Conservation (phyloP, 2,113 vertebrate genomes). For the Guaruba guarouba region DNA sequence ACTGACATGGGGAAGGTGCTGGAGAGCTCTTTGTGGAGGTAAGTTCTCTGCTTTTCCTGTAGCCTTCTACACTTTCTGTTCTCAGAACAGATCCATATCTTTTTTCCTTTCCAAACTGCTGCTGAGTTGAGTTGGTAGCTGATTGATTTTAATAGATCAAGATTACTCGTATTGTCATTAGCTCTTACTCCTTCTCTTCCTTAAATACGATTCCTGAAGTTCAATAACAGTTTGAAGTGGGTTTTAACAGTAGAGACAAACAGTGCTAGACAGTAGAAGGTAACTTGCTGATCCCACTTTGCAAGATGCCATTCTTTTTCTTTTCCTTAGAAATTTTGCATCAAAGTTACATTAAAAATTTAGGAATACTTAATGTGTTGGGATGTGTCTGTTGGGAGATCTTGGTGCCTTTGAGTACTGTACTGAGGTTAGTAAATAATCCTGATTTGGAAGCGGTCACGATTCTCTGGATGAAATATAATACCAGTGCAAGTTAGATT, state of each 20-base stretch:
- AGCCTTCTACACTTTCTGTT: accelerated
- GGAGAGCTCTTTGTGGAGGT: constrained; percentile 94
- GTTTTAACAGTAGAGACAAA: not conserved
- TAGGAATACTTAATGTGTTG: not conserved
- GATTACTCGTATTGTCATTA: not conserved
- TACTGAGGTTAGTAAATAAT: not conserved
- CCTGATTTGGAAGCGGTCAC: not conserved
- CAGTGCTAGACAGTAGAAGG: not conserved
- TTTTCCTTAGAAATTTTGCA: not conserved
- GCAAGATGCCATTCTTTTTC: not conserved
- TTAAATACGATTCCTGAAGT: not conserved
- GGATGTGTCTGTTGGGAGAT: not conserved
- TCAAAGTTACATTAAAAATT: not conserved
- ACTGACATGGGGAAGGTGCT: constrained; percentile 95
- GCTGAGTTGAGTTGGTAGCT: not conserved
- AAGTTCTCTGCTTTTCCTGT: constrained; percentile 23
- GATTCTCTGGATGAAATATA: not conserved
- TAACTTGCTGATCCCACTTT: not conserved
- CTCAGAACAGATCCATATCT: not conserved
- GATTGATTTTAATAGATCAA: not conserved
- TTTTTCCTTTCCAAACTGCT: not conserved
- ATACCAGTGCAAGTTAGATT: not conserved
- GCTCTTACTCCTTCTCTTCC: not conserved
- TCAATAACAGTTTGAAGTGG: not conserved
- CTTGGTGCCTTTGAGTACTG: not conserved